Evolutionary conservation across 1,140 invertebrate species (phyloP).

Genomic region (Panagrolaimus sp.): DNA sequence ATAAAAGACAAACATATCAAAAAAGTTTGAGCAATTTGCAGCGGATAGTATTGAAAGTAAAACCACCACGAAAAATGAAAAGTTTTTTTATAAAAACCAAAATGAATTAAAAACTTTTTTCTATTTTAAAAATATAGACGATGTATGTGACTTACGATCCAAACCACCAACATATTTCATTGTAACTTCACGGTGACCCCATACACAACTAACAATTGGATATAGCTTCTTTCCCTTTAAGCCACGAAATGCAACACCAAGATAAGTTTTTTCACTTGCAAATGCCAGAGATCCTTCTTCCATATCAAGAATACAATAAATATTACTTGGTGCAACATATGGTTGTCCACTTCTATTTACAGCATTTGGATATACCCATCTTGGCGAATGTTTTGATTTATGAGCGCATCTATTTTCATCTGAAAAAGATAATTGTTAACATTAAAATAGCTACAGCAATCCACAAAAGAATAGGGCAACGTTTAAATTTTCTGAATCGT

Average conservation of each 20-base stretch:
- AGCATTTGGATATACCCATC: background rate
- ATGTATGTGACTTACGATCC: constrained; percentile 74
- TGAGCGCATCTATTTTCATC: background rate
- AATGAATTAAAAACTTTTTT: too few relatives aligned
- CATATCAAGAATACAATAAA: constrained; percentile 96
- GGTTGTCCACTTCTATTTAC: background rate
- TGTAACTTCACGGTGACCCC: constrained; percentile 99
- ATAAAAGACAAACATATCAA: too few relatives aligned
- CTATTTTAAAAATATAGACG: too few relatives aligned
- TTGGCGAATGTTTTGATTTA: background rate
- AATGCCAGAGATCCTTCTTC: constrained; percentile 97
- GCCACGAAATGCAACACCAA: constrained; percentile 91
- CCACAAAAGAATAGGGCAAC: too few relatives aligned
- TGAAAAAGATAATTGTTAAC: background rate
- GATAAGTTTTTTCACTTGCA: constrained; percentile 92
- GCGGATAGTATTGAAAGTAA: too few relatives aligned
- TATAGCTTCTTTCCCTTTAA: constrained; percentile 93
- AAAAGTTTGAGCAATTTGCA: too few relatives aligned
- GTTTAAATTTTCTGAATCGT: too few relatives aligned
- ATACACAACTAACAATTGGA: constrained; percentile 95
- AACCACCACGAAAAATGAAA: too few relatives aligned
- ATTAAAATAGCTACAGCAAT: too few relatives aligned
- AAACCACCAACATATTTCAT: constrained; percentile 97
- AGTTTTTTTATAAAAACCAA: too few relatives aligned
- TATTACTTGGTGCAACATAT: background rate